A percentile compares a stretch with the other conserved stretches of the same genome.
Conservation (phyloP, 1,140 invertebrate genomes). For the Tetramorium parvispinum region DNA sequence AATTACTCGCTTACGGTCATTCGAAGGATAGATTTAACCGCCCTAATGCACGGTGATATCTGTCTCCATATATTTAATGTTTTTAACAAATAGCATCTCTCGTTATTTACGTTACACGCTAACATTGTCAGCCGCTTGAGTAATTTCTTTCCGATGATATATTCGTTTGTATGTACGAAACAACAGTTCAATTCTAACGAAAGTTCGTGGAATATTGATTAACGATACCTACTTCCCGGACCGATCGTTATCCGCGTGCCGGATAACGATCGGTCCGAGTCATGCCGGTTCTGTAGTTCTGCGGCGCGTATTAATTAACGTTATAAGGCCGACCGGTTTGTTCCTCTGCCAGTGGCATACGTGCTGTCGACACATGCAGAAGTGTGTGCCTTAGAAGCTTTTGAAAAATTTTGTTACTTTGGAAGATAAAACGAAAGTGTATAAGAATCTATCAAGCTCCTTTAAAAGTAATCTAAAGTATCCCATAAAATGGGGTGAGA, state of each 20-base stretch:
- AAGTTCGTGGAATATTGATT: constrained; percentile 69
- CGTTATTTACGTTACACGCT: neutral
- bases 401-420: constrained; percentile 7
- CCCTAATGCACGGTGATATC: neutral
- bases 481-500: neutral
- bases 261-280: constrained; percentile 75
- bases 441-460: neutral
- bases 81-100: neutral
- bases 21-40: neutral
- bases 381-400: neutral
- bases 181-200: neutral
- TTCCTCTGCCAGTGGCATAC: constrained; percentile 9
- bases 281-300: constrained; percentile 65
- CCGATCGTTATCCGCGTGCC: too few species aligned
- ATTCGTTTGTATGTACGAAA: neutral
- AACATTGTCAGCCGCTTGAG: neutral
- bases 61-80: neutral
- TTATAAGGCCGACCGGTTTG: constrained; percentile 59
- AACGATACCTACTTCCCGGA: constrained; percentile 59
- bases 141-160: neutral
- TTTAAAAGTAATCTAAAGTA: neutral
- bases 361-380: constrained; percentile 9
- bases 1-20: neutral
- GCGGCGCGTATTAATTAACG: constrained; percentile 77
- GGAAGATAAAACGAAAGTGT: neutral